A percentile compares a stretch with the other conserved stretches of the same genome.
Conservation (phyloP, 2,888 invertebrate species). For the Aphodius sticticus region DNA sequence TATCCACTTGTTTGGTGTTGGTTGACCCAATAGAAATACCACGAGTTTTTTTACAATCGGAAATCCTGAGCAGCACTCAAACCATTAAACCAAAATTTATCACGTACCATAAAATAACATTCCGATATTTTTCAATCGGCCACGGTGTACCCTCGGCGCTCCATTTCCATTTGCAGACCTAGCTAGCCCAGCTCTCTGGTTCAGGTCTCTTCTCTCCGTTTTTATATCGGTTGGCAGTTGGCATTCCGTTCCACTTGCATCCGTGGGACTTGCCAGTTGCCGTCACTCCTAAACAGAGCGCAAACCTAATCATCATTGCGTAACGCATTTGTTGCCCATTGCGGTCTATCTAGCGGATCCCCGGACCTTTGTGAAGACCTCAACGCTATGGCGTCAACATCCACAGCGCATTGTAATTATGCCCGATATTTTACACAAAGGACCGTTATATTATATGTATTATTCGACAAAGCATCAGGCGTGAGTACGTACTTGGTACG, state of each 20-base stretch:
- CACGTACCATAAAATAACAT: too few relatives aligned
- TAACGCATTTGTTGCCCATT: background rate
- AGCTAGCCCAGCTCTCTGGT: background rate
- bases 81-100: too few relatives aligned
- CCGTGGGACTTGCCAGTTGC: background rate
- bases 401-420: background rate
- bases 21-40: too few relatives aligned
- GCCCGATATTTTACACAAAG: background rate
- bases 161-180: background rate
- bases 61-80: too few relatives aligned
- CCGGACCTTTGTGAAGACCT: background rate
- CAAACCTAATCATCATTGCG: background rate
- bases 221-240: background rate
- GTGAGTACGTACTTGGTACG: too few relatives aligned
- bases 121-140: too few relatives aligned
- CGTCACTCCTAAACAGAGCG: background rate
- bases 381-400: background rate
- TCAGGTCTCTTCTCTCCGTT: background rate
- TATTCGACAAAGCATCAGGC: too few relatives aligned
- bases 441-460: background rate
- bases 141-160: too few relatives aligned
- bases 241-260: background rate
- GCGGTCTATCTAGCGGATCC: background rate
- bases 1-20: too few relatives aligned
- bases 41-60: too few relatives aligned